Evolutionary conservation across 2,888 invertebrate species (phyloP).

Genomic region (Tachystola acroxantha): DNA sequence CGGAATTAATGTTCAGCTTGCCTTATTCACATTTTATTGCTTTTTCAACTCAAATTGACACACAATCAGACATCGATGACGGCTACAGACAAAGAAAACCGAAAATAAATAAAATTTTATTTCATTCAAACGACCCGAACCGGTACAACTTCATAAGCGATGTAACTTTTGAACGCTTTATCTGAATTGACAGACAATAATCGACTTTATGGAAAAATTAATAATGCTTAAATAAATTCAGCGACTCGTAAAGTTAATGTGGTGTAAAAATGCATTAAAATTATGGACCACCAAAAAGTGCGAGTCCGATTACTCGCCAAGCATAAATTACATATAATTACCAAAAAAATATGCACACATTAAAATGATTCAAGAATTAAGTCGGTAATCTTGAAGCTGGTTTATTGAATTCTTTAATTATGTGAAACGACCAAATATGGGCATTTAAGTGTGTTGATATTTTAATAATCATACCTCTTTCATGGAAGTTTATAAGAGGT

Average conservation of each 20-base stretch:
- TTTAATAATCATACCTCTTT: conserved; percentile 21
- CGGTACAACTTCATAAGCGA: conserved; percentile 47
- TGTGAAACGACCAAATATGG: conserved; percentile 33
- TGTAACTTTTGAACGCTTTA: conserved; percentile 18
- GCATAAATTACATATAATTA: conserved; percentile 48
- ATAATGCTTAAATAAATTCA: conserved; percentile 18
- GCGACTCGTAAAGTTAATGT: conserved; percentile 20
- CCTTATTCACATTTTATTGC: background rate
- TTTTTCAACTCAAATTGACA: conserved; percentile 5
- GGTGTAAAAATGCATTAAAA: conserved; percentile 34
- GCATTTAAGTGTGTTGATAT: conserved; percentile 29
- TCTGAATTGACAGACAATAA: conserved; percentile 21
- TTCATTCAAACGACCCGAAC: conserved; percentile 13
- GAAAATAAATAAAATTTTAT: background rate
- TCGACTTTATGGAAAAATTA: conserved; percentile 27
- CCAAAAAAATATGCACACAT: conserved; percentile 22
- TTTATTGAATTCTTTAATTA: conserved; percentile 47
- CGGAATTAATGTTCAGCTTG: no score
- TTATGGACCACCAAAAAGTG: conserved; percentile 50
- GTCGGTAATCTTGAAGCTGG: conserved; percentile 24
- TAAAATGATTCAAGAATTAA: conserved; percentile 12
- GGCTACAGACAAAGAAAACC: background rate
- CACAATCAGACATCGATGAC: conserved; percentile 6
- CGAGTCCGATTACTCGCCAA: conserved; percentile 31
- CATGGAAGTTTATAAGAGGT: conserved; percentile 25